Evolutionary conservation across 2,113 vertebrate genomes (phyloP), one percentile per base, ranked within the genome.

Genomic region (Orycteropus afer): DNA sequence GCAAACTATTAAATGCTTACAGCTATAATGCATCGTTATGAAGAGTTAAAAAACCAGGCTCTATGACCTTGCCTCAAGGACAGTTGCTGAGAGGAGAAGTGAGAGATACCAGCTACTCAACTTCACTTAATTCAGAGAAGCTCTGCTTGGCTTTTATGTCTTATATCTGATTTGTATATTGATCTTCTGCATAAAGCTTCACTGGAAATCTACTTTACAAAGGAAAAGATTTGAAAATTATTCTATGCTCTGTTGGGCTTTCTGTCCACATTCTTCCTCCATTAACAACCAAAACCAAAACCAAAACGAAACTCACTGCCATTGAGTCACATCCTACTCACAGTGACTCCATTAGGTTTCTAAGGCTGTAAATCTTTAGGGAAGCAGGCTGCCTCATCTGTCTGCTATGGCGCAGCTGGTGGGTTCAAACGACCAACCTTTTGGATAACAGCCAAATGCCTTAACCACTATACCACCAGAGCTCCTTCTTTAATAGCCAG

Each of bases 251-350:
- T 40, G 0, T 61, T 80, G 55, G 89, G 61, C 65, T 79, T 84
- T 76, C 55, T 93, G 57, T 67, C 65, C 49, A 42, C n/a, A 47
- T 51, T 85, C 84, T 87, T 74, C 87, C 45, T 76, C 78, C 45
- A 84, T 91, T 81, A 94, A 96, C 86, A 71, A 40, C 22, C 11
- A 78, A n/a, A n/a, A n/a, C n/a, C n/a, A n/a, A n/a, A n/a, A n/a
- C n/a, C n/a, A n/a, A n/a, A n/a, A n/a, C n/a, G n/a, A n/a, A n/a
- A n/a, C n/a, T n/a, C n/a, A n/a, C n/a, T n/a, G n/a, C n/a, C n/a
- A n/a, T n/a, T n/a, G n/a, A n/a, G n/a, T n/a, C n/a, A n/a, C n/a
- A n/a, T n/a, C n/a, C n/a, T n/a, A n/a, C n/a, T n/a, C n/a, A n/a
- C n/a, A n/a, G n/a, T n/a, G n/a, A n/a, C n/a, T n/a, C n/a, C n/a